Base-by-base conservation (phyloP, 2,113 vertebrate species). In the Anser brachyrhynchus region DNA sequence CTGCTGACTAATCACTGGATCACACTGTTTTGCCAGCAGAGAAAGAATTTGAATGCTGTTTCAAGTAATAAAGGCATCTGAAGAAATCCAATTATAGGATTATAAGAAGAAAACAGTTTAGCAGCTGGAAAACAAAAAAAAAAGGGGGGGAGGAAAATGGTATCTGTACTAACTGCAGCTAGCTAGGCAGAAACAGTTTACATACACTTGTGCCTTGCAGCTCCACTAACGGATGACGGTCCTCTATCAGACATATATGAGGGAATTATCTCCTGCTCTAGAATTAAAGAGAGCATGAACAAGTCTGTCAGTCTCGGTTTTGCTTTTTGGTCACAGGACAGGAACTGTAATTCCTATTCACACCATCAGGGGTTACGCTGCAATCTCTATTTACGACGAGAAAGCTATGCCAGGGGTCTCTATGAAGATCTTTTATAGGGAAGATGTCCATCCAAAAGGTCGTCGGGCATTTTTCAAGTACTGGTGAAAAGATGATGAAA, bases 21-120 rank as follows among this genome's bases (percentile, higher is more conserved):
- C 92, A 82, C 86, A 44, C 61, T 73, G 84, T 94, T 95, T 92
- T 89, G 86, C 93, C 90, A 93, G 79, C 73, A 87, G 61, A 84
- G 80, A 89, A 96, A 92, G 73, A 95, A 94, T 94, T 2, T 58
- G 72, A 95, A 90, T 2, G 1, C 11, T 57, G 49, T 70, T 92
- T 95, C 73, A 92, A 95, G 75, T 39, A 92, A 93, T 37, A 90
- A 87, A 72, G 54, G 76, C 57, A 90, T 89, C 84, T 84, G 49
- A 37, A 94, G 70, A 92, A 96, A 97, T 95, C 95, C 89, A 88
- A 62, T 97, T 92, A 97, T 39, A 75, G 87, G 93, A 95, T 97
- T 96, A 96, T 6, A 31, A 87, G 73, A 92, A 93, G 92, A 93
- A 95, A 96, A 92, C 71, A 96, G 86, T 89, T 95, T 28, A 95